Evolutionary conservation across 2,113 vertebrate genomes (phyloP), one percentile per base, ranked within the genome.

Genomic region (Centropus unirufus): DNA sequence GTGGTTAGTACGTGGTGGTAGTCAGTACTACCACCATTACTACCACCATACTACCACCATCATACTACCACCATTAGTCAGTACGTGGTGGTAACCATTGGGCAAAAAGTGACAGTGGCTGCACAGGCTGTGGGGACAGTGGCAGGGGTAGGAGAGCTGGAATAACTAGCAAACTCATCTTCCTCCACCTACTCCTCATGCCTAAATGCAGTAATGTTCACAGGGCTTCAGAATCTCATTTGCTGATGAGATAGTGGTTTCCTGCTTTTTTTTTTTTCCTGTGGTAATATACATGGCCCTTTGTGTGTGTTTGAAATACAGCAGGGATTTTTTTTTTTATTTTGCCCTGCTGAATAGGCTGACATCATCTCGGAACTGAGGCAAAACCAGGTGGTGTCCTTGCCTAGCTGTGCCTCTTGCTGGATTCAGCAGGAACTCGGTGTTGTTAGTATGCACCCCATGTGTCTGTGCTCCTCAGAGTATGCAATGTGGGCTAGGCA

Each of bases 381-480:
- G 69, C 62, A 54, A 39, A 54, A 20, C 89, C 92, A 93, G 94
- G 85, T 93, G 95, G 42, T 81, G 34, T 55, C 69, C 64, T 68
- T 0, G 1, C 40, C n/a, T 46, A 5, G 39, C 73, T 14, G 12
- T 90, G 34, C 82, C 42, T 77, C 74, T 68, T 5, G 24, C 47
- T 17, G 16, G 51, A 72, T 63, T 78, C 87, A 39, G 70, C 34
- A 40, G 49, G 70, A 94, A 63, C 59, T 73, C 23, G 32, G 26
- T 74, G 83, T 96, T 20, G 4, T 93, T 97, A 92, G 66, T 94
- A 94, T 97, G 95, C 92, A 3, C 61, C 72, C 62, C 8, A 1
- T 69, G 58, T 94, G 74, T 67, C 73, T 11, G 2, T 83, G 57
- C 74, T 96, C 75, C 91, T 93, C 73, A 39, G 87, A 54, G 58